Evolutionary conservation across 1,140 invertebrate species (phyloP), one percentile per base, ranked within the genome.

Genomic region (Drosophila gunungcola): DNA sequence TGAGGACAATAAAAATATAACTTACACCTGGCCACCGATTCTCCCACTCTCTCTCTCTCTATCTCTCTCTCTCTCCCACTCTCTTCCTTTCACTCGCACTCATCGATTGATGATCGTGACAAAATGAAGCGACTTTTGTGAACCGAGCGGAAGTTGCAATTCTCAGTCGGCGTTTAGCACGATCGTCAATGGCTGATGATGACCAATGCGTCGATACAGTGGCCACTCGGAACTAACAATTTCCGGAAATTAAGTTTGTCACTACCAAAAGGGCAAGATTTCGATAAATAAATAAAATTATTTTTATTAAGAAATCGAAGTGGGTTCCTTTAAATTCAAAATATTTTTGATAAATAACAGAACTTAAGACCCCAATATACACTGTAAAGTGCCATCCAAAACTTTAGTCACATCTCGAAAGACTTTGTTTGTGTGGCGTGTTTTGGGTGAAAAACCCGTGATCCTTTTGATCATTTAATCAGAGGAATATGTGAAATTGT

Each of bases 391-490:
- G 29, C 13, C 21, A 7, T 27, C 45, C 32, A 27, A 52, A 36
- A 51, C 39, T 46, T 21, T 57, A 51, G 64, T 58, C 52, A 57
- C 34, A 68, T 69, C 49, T 36, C 36, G 36, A 52, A 46, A 45
- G 43, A 56, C 51, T 6, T 9, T 4, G 11, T 25, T 25, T 63
- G 16, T 48, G 41, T 68, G 52, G 41, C 45, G 49, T 62, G 48
- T 45, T 43, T 38, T 72, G 55, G 36, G 13, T 61, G 74, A 88
- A 88, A 89, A 88, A 88, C n/a, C 79, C 68, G 83, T 88, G 83
- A 88, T 83, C 76, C 78, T 89, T 85, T 89, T 89, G 84, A 89
- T 89, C 80, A 79, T 89, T 89, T 89, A 89, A 89, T 89, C 90
- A 90, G 85, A 84, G 80, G 67, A 84, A 89, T 89, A 78, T 80